A percentile compares a stretch with the other conserved stretches of the same genome.
phyloP scores from a whole-genome alignment of 2,113 vertebrate species.

The Mungos mungo region DNA sequence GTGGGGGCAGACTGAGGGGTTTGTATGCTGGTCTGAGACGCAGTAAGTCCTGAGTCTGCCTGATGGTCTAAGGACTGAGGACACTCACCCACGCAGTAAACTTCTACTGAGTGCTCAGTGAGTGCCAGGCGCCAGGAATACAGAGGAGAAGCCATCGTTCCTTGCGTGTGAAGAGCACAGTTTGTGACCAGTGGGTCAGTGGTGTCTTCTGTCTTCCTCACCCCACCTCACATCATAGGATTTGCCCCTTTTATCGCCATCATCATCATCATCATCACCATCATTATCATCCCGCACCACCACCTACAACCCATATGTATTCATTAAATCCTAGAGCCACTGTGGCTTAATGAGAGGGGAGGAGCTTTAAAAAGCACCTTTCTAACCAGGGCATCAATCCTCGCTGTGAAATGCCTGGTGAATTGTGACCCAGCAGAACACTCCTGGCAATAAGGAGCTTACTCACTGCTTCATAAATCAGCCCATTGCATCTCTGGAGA shows the following conservation, averaged over 20 bases:
- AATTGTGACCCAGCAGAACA: not conserved
- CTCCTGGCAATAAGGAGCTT: not conserved
- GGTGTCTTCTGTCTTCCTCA: not conserved
- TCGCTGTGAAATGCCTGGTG: not conserved
- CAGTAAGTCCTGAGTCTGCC: not conserved
- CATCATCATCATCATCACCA: not conserved
- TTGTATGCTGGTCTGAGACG: not conserved
- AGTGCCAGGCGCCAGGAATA: not conserved
- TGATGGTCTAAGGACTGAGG: not conserved
- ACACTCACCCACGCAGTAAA: not conserved
- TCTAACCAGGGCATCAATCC: conserved; percentile 10
- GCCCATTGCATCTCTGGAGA: not conserved
- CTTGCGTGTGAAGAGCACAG: accelerated
- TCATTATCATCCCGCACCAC: not conserved
- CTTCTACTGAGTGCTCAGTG: accelerated
- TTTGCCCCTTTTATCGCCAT: not conserved
- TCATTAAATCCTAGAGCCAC: not conserved
- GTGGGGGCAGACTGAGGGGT: not conserved
- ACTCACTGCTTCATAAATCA: conserved; percentile 14
- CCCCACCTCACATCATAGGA: not conserved
- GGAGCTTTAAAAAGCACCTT: not conserved
- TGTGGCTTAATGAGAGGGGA: not conserved
- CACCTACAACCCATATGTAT: not conserved
- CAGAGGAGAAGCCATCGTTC: not conserved
- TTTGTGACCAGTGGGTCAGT: accelerated